Base-by-base conservation (phyloP, 2,113 vertebrate species). In the Cebidichthys violaceus region DNA sequence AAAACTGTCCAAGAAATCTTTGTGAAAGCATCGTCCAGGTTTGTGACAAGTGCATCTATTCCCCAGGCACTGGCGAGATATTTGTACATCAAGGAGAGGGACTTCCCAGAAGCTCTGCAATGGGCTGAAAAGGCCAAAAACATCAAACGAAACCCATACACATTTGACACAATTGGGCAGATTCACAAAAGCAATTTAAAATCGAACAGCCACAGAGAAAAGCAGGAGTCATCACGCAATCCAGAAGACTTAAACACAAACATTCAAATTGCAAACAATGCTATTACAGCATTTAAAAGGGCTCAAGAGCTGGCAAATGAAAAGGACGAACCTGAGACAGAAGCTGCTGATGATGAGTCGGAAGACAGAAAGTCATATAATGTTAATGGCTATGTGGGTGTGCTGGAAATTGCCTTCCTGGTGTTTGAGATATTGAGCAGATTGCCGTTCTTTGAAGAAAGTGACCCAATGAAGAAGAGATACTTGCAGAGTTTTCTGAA, bases 151-250 rank as follows among this genome's bases (percentile, higher is more conserved):
- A 96, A 96, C 82, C 94, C 95, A 9, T 96, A 90, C 82, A 93
- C 93, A 9, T 82, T 90, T 64, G 95, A 97, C 60, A 97, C 96
- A 20, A 62, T 96, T 0, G 96, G 95, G 7, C 96, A 96, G 55
- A 93, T 96, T 54, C 57, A 94, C 72, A 97, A 95, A 95, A 94
- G 71, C 71, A 33, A 95, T 69, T 84, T 97, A 69, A 96, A 90
- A 83, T 43, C 2, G n/a, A 86, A 75, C 65, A 50, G 90, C 2
- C 86, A 94, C 0, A 76, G 0, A 29, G 87, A 86, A 50, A 70
- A 87, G 77, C 88, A 92, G 43, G 90, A 91, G 37, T 83, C 14
- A 15, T 41, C 11, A 1, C 62, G 68, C 0, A 92, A 90, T 0
- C 78, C 91, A 68, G 74, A 66, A 0, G 75, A 94, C 4, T 29